Conservation (phyloP, 2,888 invertebrate genomes). For the Pelosia muscerda region DNA sequence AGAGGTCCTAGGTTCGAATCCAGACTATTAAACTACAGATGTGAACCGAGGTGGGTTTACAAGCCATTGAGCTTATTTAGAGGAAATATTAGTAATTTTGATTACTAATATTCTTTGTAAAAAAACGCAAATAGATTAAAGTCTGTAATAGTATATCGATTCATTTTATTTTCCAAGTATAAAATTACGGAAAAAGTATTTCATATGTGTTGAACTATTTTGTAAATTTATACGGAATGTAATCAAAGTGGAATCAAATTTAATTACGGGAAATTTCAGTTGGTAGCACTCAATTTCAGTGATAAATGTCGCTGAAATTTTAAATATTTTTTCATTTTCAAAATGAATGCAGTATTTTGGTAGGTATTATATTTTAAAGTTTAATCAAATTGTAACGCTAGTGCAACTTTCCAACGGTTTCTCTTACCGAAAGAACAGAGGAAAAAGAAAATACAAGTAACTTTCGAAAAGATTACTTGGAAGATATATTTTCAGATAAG, state of each 20-base stretch:
- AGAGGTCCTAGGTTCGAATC: too few relatives aligned
- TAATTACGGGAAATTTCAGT: background rate
- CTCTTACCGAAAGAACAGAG: background rate
- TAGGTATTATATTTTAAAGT: background rate
- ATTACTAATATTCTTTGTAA: too few relatives aligned
- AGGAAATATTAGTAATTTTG: too few relatives aligned
- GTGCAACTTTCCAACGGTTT: background rate
- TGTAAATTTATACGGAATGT: background rate
- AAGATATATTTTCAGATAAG: slow-evolving; percentile 26
- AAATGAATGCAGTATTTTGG: background rate
- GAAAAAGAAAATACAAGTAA: slow-evolving; percentile 19
- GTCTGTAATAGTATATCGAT: too few relatives aligned
- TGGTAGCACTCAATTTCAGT: background rate
- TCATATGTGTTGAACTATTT: too few relatives aligned
- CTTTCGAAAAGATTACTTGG: slow-evolving; percentile 37
- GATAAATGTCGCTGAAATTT: background rate
- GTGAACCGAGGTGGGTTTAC: too few relatives aligned
- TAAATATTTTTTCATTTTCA: background rate
- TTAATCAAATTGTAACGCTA: background rate
- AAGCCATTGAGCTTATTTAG: too few relatives aligned
- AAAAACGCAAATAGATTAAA: too few relatives aligned
- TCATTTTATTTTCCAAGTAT: too few relatives aligned
- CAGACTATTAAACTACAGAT: too few relatives aligned
- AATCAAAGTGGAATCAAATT: background rate
- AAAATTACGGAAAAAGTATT: too few relatives aligned